phyloP scores from a whole-genome alignment of 2,797 vertebrate species.

The Peromyscus nudipes region DNA sequence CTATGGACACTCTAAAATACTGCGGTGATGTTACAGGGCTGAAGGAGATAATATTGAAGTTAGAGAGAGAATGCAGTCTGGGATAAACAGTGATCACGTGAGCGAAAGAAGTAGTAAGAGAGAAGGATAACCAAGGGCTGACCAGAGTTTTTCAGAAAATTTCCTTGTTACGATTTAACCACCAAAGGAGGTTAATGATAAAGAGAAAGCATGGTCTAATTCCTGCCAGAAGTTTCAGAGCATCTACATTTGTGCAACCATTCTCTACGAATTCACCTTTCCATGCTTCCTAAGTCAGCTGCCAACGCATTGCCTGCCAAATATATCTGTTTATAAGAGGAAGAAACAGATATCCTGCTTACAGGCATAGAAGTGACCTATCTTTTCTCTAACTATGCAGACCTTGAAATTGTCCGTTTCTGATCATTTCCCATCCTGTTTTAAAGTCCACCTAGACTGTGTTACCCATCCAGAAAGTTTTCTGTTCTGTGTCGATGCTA shows the following conservation, averaged over 20 bases:
- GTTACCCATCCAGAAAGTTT: slow-evolving; percentile 73
- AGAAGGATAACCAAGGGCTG: not conserved
- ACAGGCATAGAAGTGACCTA: not conserved
- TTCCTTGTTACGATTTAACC: not conserved
- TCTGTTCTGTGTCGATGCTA: slow-evolving; percentile 80
- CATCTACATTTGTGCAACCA: not conserved
- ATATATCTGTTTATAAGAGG: not conserved
- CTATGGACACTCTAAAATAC: not conserved
- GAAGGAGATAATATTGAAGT: not conserved
- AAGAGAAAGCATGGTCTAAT: not conserved
- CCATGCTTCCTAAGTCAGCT: not conserved
- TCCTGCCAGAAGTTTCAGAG: not conserved
- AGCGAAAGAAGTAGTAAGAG: not conserved
- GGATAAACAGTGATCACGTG: not conserved
- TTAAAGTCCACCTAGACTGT: slow-evolving; percentile 69
- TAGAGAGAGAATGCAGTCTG: not conserved
- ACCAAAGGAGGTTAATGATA: not conserved
- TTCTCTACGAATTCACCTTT: not conserved
- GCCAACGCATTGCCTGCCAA: not conserved
- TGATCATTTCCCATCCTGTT: slow-evolving; percentile 60
- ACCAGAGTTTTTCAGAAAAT: not conserved
- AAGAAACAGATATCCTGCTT: slow-evolving; percentile 3
- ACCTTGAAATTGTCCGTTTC: not conserved
- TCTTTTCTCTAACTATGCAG: slow-evolving; percentile 30
- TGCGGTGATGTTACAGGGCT: not conserved